Conservation (phyloP, 2,888 invertebrate genomes). For the Rhagium mordax region DNA sequence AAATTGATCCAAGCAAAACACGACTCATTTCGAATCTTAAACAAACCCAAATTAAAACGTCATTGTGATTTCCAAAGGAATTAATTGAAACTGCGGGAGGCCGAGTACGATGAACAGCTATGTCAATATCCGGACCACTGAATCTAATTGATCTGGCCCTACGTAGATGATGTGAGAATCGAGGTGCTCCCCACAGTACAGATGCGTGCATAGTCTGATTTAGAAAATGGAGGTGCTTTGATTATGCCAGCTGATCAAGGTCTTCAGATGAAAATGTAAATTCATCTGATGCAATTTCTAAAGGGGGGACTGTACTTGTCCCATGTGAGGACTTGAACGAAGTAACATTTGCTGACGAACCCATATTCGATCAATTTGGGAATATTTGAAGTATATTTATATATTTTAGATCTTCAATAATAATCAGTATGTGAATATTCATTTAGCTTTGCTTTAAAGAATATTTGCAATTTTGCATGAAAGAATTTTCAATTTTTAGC, state of each 20-base stretch:
- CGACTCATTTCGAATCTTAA: conserved; percentile 53
- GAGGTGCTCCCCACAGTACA: conserved; percentile 2
- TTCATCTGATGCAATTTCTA: conserved; percentile 26
- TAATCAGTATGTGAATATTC: too few species aligned
- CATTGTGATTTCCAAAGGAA: conserved; percentile 62
- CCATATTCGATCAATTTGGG: background rate
- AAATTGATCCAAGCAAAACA: background rate
- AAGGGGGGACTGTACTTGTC: conserved; percentile 3
- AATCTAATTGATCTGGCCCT: conserved; percentile 64
- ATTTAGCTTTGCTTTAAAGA: too few species aligned
- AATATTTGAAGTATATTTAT: background rate
- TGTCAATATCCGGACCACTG: conserved; percentile 65
- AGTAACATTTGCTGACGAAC: conserved; percentile 32
- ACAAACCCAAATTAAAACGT: conserved; percentile 65
- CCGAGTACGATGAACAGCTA: conserved; percentile 65
- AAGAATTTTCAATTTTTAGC: too few species aligned
- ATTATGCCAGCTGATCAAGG: conserved; percentile 38
- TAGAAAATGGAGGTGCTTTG: conserved; percentile 23
- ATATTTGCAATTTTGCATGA: too few species aligned
- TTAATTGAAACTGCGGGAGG: conserved; percentile 66
- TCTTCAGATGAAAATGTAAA: conserved; percentile 18
- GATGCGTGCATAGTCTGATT: conserved; percentile 3
- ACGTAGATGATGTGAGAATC: conserved; percentile 6
- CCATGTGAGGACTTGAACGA: conserved; percentile 34
- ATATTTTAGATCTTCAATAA: too few species aligned